phyloP scores from a whole-genome alignment of 2,113 vertebrate species.

The Nasalis larvatus region DNA sequence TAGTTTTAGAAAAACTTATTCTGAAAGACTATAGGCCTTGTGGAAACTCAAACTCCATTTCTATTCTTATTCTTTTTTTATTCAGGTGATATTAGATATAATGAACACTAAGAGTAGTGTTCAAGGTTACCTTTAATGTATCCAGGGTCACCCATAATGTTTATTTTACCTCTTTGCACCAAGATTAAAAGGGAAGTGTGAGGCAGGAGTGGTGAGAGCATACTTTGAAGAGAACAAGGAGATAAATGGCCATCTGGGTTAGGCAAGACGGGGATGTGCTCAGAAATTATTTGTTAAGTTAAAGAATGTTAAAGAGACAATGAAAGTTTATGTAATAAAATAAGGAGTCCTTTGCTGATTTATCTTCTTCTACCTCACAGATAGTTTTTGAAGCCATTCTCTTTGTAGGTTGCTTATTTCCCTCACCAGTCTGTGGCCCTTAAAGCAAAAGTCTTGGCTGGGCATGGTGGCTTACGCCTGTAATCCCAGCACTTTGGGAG shows the following conservation, averaged over 20 bases:
- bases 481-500: no score
- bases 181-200: neutral
- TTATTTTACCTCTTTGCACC: neutral
- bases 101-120: neutral
- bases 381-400: neutral
- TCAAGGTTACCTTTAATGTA: neutral
- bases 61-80: neutral
- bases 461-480: no score
- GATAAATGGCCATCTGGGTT: neutral
- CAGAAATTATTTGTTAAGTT: neutral
- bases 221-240: neutral
- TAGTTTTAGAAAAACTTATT: neutral
- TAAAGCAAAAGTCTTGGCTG: neutral
- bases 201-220: no score
- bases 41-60: neutral
- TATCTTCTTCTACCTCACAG: neutral
- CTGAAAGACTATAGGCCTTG: neutral
- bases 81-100: neutral
- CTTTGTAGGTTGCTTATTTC: neutral
- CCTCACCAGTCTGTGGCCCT: neutral
- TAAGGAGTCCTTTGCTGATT: neutral
- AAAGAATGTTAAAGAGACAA: neutral
- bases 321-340: neutral
- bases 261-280: neutral
- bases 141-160: neutral